A percentile compares a stretch with the other conserved stretches of the same genome.
Evolutionary conservation across 2,797 vertebrate species (phyloP).

Genomic region (Pipistrellus pipistrellus): DNA sequence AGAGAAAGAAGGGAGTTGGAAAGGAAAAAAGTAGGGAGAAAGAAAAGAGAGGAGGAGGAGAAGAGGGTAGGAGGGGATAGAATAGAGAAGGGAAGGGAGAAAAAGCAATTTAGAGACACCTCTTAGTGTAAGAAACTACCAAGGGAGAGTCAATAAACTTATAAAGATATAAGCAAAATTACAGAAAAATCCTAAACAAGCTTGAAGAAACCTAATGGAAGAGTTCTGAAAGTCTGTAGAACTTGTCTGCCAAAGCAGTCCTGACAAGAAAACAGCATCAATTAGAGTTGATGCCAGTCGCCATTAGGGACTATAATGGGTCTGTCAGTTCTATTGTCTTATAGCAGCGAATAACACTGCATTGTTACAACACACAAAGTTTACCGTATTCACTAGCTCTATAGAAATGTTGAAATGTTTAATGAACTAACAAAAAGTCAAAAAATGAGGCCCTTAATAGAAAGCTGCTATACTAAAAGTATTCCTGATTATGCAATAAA

Average conservation of each 20-base stretch:
- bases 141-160: neutral
- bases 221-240: neutral
- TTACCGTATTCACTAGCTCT: neutral
- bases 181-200: neutral
- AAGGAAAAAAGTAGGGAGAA: neutral
- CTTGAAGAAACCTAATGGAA: neutral
- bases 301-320: neutral
- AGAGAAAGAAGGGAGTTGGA: neutral
- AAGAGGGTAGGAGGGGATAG: neutral
- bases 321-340: neutral
- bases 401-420: neutral
- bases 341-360: neutral
- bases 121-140: neutral
- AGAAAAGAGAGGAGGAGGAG: neutral
- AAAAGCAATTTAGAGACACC: neutral
- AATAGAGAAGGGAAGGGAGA: neutral
- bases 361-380: neutral
- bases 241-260: neutral
- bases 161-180: conserved; percentile 17
- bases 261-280: neutral
- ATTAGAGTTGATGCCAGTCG: neutral
- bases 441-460: neutral
- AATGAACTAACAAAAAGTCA: conserved; percentile 51
- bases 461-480: conserved; percentile 51
- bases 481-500: conserved; percentile 61